A percentile compares a stretch with the other conserved stretches of the same genome.
Conservation (phyloP, 1,140 invertebrate genomes). For the Neodiprion lecontei region DNA sequence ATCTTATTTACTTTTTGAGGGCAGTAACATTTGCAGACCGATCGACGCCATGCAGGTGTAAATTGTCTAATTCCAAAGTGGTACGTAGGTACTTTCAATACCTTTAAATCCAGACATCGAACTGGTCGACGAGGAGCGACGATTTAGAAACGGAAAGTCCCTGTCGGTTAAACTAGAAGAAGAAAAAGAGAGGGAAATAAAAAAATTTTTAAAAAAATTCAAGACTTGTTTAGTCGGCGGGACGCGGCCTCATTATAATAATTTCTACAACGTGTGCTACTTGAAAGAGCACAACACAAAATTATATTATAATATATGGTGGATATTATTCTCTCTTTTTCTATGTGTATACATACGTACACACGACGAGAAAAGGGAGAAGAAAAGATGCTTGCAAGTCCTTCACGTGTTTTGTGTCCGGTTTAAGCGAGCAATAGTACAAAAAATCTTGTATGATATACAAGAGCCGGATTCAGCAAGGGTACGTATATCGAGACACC, state of each 20-base stretch:
- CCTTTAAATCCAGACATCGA: neutral
- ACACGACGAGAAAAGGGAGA: neutral
- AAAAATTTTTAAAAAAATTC: too few species aligned
- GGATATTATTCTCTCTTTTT: too few species aligned
- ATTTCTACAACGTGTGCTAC: too few species aligned
- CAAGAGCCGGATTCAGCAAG: too few species aligned
- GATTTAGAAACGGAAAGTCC: constrained; percentile 5
- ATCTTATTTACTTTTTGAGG: too few species aligned
- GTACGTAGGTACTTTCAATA: neutral
- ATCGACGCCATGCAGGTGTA: neutral
- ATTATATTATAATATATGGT: too few species aligned
- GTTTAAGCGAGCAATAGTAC: neutral
- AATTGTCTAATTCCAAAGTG: neutral
- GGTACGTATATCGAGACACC: too few species aligned
- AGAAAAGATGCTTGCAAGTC: neutral
- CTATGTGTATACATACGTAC: too few species aligned
- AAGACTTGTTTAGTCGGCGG: too few species aligned
- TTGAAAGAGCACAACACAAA: too few species aligned
- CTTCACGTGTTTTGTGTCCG: neutral
- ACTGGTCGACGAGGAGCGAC: neutral
- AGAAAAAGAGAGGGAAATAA: too few species aligned
- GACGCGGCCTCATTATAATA: too few species aligned
- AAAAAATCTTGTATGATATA: neutral
- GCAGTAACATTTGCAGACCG: neutral
- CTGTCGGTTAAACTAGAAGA: neutral